Conservation (phyloP, 92 coral and sea anemone genomes). For the Parazoanthus atlanticus region DNA sequence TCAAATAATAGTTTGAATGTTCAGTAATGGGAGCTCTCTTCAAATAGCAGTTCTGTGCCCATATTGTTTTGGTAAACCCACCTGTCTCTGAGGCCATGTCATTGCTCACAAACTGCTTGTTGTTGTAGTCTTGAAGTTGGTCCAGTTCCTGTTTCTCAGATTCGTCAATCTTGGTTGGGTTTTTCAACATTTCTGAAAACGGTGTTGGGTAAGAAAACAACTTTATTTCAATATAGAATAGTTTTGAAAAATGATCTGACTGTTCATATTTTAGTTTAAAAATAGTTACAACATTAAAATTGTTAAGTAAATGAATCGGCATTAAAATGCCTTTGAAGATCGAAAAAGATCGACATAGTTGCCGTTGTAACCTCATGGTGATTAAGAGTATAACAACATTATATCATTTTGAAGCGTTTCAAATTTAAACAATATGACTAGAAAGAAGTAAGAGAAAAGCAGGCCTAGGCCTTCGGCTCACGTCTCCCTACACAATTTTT, state of each 20-base stretch:
- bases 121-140: conserved; percentile 76
- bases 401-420: neutral
- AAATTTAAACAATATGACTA: too few relatives aligned
- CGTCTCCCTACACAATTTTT: neutral
- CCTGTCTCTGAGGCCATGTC: conserved; percentile 93
- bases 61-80: conserved; percentile 1
- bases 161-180: conserved; percentile 67
- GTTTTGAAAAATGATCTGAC: too few relatives aligned
- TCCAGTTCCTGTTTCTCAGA: conserved; percentile 66
- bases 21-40: neutral
- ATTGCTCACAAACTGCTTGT: conserved; percentile 80
- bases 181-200: conserved; percentile 60
- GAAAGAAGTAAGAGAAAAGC: too few relatives aligned
- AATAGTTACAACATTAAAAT: neutral
- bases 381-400: too few relatives aligned
- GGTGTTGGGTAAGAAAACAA: neutral
- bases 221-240: too few relatives aligned
- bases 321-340: too few relatives aligned
- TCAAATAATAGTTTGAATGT: too few relatives aligned
- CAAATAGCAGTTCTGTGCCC: too few relatives aligned
- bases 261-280: neutral
- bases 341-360: too few relatives aligned
- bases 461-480: neutral
- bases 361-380: too few relatives aligned
- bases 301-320: too few relatives aligned